These are phyloP conservation scores for Exocentrus adspersus DNA, from an alignment of 2,888 invertebrate species.

Conservation along the genomic window DNA sequence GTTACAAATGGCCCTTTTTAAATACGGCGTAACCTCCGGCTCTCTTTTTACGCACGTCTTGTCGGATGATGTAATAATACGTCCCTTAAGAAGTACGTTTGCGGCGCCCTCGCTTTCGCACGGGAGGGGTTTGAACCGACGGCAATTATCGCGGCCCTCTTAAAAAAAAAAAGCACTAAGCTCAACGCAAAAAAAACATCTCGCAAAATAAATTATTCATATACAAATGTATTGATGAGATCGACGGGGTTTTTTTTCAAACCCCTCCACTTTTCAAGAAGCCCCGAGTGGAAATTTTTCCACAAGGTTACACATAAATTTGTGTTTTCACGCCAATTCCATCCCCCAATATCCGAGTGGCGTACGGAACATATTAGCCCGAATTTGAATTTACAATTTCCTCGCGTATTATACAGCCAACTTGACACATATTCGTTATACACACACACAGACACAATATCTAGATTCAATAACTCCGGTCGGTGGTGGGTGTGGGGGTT, in stretches of 20 bases:
- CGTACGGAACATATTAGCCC: constrained; percentile 24
- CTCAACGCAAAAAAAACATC: no score
- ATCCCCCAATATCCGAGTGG: constrained; percentile 14
- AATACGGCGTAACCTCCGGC: constrained; percentile 43
- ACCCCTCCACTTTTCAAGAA: neutral
- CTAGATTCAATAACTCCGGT: constrained; percentile 27
- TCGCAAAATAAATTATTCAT: no score
- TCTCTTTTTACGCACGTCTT: constrained; percentile 34
- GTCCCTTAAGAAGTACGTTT: constrained; percentile 28
- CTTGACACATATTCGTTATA: constrained; percentile 26
- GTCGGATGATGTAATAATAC: constrained; percentile 36
- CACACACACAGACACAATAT: constrained; percentile 9
- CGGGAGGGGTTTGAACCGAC: no score
- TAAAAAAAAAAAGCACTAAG: no score
- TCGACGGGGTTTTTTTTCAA: no score
- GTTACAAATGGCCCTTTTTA: constrained; percentile 54
- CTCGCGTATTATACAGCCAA: constrained; percentile 27
- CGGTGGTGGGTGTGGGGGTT: constrained; percentile 25
- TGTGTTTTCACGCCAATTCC: constrained; percentile 24
- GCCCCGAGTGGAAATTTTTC: neutral
- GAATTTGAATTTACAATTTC: constrained; percentile 32
- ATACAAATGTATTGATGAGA: no score
- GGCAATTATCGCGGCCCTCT: no score
- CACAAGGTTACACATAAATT: constrained; percentile 15
- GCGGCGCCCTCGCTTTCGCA: neutral